phyloP scores from a whole-genome alignment of 2,797 vertebrate genomes.

The Mycteria americana region DNA sequence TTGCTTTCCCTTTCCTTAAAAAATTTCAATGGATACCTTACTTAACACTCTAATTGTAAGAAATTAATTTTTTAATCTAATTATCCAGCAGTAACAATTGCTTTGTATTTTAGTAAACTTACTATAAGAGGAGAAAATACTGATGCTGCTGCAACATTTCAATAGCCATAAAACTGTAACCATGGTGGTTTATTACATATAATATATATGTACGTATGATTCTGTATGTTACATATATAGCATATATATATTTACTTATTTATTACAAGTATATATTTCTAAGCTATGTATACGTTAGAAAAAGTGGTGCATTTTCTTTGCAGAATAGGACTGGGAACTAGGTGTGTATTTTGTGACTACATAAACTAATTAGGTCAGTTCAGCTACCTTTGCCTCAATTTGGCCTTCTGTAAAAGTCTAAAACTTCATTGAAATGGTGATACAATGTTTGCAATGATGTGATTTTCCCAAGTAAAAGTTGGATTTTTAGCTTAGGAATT shows the following conservation, averaged over 20 bases:
- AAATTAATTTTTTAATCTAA: neutral
- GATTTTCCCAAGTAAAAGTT: neutral
- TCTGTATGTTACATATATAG: neutral
- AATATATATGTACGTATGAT: neutral
- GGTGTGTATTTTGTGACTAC: neutral
- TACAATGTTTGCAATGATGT: neutral
- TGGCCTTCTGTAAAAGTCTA: neutral
- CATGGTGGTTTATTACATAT: neutral
- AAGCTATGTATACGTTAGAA: neutral
- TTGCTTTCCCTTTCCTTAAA: neutral
- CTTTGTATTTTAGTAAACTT: neutral
- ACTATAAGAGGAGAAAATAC: neutral
- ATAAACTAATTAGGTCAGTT: neutral
- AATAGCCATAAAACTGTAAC: neutral
- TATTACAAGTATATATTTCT: neutral
- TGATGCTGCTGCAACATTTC: neutral
- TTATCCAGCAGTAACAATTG: neutral
- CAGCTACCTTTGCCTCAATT: neutral
- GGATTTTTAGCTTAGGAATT: neutral
- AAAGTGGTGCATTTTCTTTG: neutral
- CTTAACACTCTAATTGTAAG: neutral
- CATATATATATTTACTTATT: neutral
- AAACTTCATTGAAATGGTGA: neutral
- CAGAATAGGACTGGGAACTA: neutral
- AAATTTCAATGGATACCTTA: neutral